Evolutionary conservation across 2,113 vertebrate genomes (phyloP).

Genomic region (Arothron firmamentum): DNA sequence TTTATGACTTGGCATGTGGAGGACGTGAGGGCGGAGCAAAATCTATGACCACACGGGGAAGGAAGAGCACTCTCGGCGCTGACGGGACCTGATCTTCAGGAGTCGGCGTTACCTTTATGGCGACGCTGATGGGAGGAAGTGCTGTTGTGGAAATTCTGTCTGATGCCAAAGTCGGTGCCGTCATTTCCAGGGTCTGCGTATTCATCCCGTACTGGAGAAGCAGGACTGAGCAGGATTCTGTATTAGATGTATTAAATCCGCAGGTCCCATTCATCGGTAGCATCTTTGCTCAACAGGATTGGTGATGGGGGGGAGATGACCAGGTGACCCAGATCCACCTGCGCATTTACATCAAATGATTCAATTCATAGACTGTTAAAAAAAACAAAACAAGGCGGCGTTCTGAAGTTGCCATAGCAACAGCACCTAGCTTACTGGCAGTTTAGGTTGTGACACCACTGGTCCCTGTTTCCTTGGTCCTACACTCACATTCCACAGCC

Average conservation of each 20-base stretch:
- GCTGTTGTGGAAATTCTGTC: conserved; percentile 39
- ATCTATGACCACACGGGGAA: conserved; percentile 31
- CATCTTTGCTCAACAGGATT: conserved; percentile 24
- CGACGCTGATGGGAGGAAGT: conserved; percentile 34
- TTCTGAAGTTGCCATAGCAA: no score
- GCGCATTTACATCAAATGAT: no score
- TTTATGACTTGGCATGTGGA: conserved; percentile 28
- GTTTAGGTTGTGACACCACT: no score
- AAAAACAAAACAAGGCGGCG: no score
- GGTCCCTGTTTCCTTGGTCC: no score
- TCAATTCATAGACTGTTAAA: no score
- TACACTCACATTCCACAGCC: no score
- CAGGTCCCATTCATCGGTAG: conserved; percentile 26
- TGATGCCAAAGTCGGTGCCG: conserved; percentile 60
- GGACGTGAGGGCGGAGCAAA: neutral
- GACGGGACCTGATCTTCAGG: conserved; percentile 39
- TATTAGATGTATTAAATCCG: conserved; percentile 49
- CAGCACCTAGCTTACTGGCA: no score
- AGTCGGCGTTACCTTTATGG: conserved; percentile 47
- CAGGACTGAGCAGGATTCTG: conserved; percentile 10
- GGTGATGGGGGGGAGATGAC: conserved; percentile 42
- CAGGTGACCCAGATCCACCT: conserved; percentile 46
- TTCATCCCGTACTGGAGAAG: conserved; percentile 41
- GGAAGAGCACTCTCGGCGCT: conserved; percentile 41
- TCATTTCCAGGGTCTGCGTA: conserved; percentile 38